phyloP scores from a whole-genome alignment of 2,113 vertebrate genomes.

The human (Homo sapiens) region DNA sequence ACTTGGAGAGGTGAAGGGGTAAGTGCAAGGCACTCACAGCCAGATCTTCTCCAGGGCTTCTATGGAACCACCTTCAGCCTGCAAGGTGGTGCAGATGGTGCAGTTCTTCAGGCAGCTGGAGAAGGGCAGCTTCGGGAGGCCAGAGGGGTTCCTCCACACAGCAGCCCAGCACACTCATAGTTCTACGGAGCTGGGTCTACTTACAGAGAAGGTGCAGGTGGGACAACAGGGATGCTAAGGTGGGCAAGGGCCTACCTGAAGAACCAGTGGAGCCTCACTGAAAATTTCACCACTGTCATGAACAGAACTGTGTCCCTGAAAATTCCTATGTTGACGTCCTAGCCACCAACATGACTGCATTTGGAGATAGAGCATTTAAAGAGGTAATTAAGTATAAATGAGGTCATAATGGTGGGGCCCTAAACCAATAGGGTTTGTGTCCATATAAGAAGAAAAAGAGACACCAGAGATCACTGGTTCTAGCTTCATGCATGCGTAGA shows the following conservation, averaged over 20 bases:
- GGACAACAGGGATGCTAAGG: neutral
- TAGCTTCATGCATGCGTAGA: neutral
- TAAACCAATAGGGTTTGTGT: neutral
- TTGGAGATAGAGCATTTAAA: neutral
- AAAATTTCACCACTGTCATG: neutral
- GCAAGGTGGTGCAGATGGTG: neutral
- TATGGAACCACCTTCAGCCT: neutral
- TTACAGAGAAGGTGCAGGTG: fast-evolving
- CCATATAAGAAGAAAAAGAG: neutral
- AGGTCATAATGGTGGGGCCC: neutral
- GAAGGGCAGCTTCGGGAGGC: neutral
- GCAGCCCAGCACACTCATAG: neutral
- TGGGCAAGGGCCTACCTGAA: neutral
- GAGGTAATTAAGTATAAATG: neutral
- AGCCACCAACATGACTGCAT: neutral
- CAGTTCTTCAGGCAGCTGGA: neutral
- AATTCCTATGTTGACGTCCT: neutral
- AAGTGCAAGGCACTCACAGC: too few relatives aligned
- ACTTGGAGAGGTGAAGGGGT: neutral
- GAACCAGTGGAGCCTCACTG: neutral
- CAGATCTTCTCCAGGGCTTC: neutral
- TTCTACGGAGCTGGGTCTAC: neutral
- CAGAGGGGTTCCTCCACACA: neutral
- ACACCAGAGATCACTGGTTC: neutral
- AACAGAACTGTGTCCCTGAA: neutral